A percentile compares a stretch with the other conserved stretches of the same genome.
Conservation (phyloP, 2,113 vertebrate species). For the Athene cunicularia region DNA sequence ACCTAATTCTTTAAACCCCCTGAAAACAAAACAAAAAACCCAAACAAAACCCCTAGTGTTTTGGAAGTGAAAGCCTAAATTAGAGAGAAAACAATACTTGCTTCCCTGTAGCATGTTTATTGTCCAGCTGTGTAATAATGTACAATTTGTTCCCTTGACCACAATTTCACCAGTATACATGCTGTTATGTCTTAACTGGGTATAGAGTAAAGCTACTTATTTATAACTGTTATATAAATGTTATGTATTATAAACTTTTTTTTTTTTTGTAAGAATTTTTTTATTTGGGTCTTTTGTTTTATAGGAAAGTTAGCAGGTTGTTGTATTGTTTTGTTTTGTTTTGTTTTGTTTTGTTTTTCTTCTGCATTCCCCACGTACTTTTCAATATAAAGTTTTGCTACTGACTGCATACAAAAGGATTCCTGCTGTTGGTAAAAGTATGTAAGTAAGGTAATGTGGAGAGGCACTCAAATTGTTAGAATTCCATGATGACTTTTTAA, state of each 20-base stretch:
- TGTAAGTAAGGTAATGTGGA: not conserved
- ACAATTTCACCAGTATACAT: not conserved
- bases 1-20: not conserved
- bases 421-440: not conserved
- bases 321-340: not conserved
- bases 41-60: not conserved
- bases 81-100: not conserved
- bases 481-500: not conserved
- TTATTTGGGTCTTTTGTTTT: not conserved
- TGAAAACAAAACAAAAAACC: not conserved
- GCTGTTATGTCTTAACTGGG: not conserved
- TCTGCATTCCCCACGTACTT: not conserved
- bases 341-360: not conserved
- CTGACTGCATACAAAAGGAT: not conserved
- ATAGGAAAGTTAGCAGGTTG: not conserved
- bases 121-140: not conserved
- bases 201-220: not conserved
- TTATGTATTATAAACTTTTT: not conserved
- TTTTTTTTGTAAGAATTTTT: not conserved
- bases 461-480: not conserved
- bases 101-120: not conserved
- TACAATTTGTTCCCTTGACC: not conserved
- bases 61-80: not conserved
- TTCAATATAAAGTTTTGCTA: not conserved
- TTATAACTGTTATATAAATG: not conserved